A percentile compares a stretch with the other conserved stretches of the same genome.
Conservation (phyloP, 2,113 vertebrate species). For the Gobiocypris rarus region DNA sequence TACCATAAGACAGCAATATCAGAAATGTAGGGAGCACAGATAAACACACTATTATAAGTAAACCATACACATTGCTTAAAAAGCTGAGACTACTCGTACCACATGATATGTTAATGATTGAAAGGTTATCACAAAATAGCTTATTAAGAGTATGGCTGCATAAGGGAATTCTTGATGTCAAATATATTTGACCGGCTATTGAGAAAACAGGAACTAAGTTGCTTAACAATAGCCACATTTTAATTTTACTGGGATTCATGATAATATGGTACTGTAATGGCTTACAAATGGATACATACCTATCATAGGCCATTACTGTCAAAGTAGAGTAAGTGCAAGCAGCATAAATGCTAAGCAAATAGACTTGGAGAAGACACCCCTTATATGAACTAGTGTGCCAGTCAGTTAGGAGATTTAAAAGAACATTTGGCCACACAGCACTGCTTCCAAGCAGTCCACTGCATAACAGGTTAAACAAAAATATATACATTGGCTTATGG, state of each 20-base stretch:
- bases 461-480: slow-evolving; percentile 61
- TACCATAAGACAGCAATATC: slow-evolving; percentile 55
- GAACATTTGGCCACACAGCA: slow-evolving; percentile 59
- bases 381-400: slow-evolving; percentile 45
- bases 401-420: slow-evolving; percentile 56
- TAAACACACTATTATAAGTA: slow-evolving; percentile 49
- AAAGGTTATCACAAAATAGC: slow-evolving; percentile 67
- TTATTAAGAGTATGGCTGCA: slow-evolving; percentile 57
- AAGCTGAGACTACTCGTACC: slow-evolving; percentile 23
- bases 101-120: slow-evolving; percentile 65
- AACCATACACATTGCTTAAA: slow-evolving; percentile 53
- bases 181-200: slow-evolving; percentile 51
- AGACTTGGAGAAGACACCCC: slow-evolving; percentile 64
- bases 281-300: slow-evolving; percentile 69
- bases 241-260: slow-evolving; percentile 57
- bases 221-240: slow-evolving; percentile 38
- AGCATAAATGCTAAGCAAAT: slow-evolving; percentile 56
- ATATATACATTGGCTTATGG: slow-evolving; percentile 65
- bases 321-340: slow-evolving; percentile 53
- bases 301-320: slow-evolving; percentile 63
- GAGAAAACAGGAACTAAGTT: slow-evolving; percentile 53
- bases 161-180: slow-evolving; percentile 59
- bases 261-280: slow-evolving; percentile 67
- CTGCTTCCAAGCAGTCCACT: slow-evolving; percentile 61
- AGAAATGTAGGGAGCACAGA: slow-evolving; percentile 54